Evolutionary conservation across 1,140 invertebrate genomes (phyloP), one percentile per base, ranked within the genome.

Genomic region (Scaptomyza montana): DNA sequence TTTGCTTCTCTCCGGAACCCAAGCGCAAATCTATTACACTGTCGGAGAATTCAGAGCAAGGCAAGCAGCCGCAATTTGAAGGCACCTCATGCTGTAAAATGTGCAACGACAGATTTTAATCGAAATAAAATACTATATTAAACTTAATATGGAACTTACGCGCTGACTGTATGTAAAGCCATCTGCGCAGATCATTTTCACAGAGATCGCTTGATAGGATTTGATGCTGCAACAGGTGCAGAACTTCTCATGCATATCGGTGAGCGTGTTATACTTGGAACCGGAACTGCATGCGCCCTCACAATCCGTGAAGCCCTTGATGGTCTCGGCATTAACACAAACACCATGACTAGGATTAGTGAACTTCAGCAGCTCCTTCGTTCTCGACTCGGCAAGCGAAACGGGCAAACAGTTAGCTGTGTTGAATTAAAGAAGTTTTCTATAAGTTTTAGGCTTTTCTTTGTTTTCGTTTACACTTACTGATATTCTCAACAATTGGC

Each of bases 251-350:
- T 92, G 91, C 9, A 67, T 30, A 57, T 79, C 78, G 3, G 87
- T 90, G 5, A 65, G 63, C 36, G 54, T 91, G 76, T 95, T 94
- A 61, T 94, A 96, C n/a, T 93, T 90, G 0, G 95, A 94, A 13
- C 93, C 94, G 2, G 95, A 95, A 66, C 93, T 90, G 78, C 96
- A 96, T 16, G 91, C 85, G 5, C 96, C 96, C 33, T 92, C 89
- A 71, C 96, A 96, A 81, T 96, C 94, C 5, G 93, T 94, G 66
- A 96, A 94, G 13, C 93, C 94, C 10, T 79, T 56, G 8, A 96
- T 91, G 0, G 93, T 92, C 33, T 93, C 75, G 0, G 92, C 75
- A 89, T 96, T 96, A 45, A 92, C 92, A 81, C 96, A 96, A 1
- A 91, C 55, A 7, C 95, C 95, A 80, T 94, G 93, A n/a, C 64